These are phyloP conservation scores for Lacerta agilis DNA, from an alignment of 2,797 vertebrate genomes.

Conservation along the genomic window DNA sequence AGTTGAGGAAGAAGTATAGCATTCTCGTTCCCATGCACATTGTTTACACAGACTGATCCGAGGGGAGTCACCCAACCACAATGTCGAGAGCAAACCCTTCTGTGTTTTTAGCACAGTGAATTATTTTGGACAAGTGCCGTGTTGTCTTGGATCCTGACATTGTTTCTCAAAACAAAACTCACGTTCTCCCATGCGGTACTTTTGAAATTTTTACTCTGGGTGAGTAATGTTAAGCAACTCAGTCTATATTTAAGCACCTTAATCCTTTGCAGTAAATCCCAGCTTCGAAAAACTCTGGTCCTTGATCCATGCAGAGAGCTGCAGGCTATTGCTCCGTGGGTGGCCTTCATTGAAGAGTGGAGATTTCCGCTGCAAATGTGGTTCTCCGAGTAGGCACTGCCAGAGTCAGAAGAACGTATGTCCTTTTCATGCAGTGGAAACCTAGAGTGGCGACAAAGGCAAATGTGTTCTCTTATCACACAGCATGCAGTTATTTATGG, in stretches of 20 bases:
- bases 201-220: background rate
- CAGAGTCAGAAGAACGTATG: background rate
- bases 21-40: background rate
- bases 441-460: background rate
- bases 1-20: no score
- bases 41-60: background rate
- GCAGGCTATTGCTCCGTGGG: background rate
- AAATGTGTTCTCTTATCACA: background rate
- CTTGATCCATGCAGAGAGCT: conserved; percentile 4
- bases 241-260: conserved; percentile 24
- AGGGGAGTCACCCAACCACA: background rate
- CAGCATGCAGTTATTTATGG: background rate
- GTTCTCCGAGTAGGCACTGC: background rate
- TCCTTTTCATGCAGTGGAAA: background rate
- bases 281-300: background rate
- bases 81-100: background rate
- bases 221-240: conserved; percentile 13
- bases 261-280: conserved; percentile 18
- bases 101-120: background rate
- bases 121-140: background rate
- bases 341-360: background rate
- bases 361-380: background rate
- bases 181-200: background rate
- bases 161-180: conserved; percentile 6
- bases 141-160: background rate